Percentiles rank a stretch among this genome's conserved stretches.
Evolutionary conservation across 2,888 invertebrate genomes (phyloP).

Genomic region (Mycalesis mineus): DNA sequence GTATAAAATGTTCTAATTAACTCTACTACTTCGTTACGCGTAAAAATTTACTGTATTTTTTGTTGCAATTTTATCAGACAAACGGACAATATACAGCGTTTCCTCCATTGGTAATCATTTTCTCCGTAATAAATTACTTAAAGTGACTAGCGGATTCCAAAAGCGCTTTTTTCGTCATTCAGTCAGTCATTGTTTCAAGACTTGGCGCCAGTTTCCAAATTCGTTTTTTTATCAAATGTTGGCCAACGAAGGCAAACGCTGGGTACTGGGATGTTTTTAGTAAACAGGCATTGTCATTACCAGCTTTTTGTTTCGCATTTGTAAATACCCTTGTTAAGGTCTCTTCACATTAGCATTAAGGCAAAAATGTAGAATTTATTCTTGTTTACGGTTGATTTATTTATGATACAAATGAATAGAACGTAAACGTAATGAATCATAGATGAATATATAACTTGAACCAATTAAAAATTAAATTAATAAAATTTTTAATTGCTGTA

Average conservation of each 20-base stretch:
- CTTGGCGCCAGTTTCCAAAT: conserved; percentile 14
- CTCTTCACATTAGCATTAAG: not conserved
- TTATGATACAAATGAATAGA: too few relatives aligned
- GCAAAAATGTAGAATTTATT: too few relatives aligned
- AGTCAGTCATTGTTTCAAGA: conserved; percentile 16
- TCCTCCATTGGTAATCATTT: not conserved
- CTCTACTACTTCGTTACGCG: not conserved
- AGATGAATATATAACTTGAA: too few relatives aligned
- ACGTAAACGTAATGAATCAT: too few relatives aligned
- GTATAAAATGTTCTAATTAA: not conserved
- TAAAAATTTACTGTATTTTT: not conserved
- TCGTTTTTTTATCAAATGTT: conserved; percentile 15
- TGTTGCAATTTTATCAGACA: too few relatives aligned
- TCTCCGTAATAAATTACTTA: not conserved
- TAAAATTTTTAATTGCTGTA: too few relatives aligned
- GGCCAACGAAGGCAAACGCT: conserved; percentile 13
- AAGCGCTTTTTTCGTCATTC: not conserved
- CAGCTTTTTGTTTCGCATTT: conserved; percentile 61
- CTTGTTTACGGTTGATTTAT: too few relatives aligned
- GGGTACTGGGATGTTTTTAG: conserved; percentile 34
- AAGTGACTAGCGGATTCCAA: conserved; percentile 6
- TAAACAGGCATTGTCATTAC: conserved; percentile 59
- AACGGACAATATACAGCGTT: too few relatives aligned
- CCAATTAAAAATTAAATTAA: too few relatives aligned
- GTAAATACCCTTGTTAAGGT: conserved; percentile 45